Conservation (phyloP, 2,888 invertebrate genomes). For the Onchidella celtica region DNA sequence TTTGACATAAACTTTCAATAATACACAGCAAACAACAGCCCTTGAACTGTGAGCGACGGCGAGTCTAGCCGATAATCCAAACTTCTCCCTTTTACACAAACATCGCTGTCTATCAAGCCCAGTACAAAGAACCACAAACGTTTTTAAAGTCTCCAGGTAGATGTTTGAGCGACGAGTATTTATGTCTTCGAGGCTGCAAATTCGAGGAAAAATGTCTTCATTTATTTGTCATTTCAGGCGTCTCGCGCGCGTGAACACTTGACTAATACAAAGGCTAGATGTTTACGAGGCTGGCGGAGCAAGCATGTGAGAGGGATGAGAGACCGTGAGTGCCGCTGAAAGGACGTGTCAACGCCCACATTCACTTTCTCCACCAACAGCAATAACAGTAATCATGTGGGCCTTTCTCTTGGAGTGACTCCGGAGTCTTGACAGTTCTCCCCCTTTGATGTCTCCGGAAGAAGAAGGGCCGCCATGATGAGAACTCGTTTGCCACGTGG, state of each 20-base stretch:
- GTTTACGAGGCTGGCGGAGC: conserved; percentile 2
- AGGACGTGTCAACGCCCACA: conserved; percentile 34
- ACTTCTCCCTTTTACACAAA: background rate
- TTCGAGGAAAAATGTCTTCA: background rate
- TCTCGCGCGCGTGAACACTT: background rate
- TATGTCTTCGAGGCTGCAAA: background rate
- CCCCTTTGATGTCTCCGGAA: conserved; percentile 34
- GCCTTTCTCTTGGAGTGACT: background rate
- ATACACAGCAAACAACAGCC: background rate
- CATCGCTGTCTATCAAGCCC: background rate
- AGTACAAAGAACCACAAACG: background rate
- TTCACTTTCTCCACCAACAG: background rate
- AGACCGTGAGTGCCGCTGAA: conserved; percentile 9
- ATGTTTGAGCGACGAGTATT: background rate
- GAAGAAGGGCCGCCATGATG: conserved; percentile 6
- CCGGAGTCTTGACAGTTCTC: conserved; percentile 41
- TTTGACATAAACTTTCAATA: background rate
- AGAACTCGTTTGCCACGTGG: conserved; percentile 34
- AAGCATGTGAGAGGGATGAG: background rate
- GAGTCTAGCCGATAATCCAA: background rate
- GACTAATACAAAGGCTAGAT: conserved; percentile 15
- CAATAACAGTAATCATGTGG: conserved; percentile 41
- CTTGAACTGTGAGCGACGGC: background rate
- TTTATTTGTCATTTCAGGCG: conserved; percentile 17
- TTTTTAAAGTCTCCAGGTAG: conserved; percentile 4